Percentiles rank a stretch among this genome's conserved stretches.
Conservation (phyloP, 2,888 invertebrate species). For the Pimpla rufipes region DNA sequence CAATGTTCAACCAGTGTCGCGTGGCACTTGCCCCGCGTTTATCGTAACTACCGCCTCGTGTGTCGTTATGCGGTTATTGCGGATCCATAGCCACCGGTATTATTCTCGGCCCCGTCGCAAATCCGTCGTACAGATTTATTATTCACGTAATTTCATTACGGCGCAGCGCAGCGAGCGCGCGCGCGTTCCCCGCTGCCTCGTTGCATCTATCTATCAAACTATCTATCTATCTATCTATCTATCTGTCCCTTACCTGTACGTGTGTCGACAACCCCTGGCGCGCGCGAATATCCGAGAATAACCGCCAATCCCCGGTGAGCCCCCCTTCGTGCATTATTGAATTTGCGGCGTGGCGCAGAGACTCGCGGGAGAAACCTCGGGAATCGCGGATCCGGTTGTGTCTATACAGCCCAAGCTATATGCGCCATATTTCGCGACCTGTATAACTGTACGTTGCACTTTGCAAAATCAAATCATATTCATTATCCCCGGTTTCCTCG, state of each 20-base stretch:
- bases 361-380: constrained; percentile 60
- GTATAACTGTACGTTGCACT: constrained; percentile 46
- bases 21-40: not conserved
- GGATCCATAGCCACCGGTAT: constrained; percentile 36
- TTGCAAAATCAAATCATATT: constrained; percentile 46
- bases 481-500: not conserved
- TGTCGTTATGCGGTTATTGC: constrained; percentile 26
- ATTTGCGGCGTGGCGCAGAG: constrained; percentile 65
- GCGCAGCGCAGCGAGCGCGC: constrained; percentile 30
- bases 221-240: constrained; percentile 10
- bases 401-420: constrained; percentile 24
- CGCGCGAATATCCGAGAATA: constrained; percentile 71
- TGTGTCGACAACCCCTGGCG: constrained; percentile 62
- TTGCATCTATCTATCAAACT: constrained; percentile 6
- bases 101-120: constrained; percentile 60
- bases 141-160: constrained; percentile 71
- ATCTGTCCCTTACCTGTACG: constrained; percentile 10
- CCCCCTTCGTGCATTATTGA: constrained; percentile 73
- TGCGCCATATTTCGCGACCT: not conserved
- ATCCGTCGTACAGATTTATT: constrained; percentile 67
- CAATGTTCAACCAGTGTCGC: not conserved
- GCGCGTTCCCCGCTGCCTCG: not conserved
- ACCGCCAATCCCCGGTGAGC: constrained; percentile 71
- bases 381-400: constrained; percentile 51
- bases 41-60: not conserved